These are phyloP conservation scores for Priapulus caudatus DNA, from an alignment of 2,888 invertebrate genomes.

Conservation along the genomic window DNA sequence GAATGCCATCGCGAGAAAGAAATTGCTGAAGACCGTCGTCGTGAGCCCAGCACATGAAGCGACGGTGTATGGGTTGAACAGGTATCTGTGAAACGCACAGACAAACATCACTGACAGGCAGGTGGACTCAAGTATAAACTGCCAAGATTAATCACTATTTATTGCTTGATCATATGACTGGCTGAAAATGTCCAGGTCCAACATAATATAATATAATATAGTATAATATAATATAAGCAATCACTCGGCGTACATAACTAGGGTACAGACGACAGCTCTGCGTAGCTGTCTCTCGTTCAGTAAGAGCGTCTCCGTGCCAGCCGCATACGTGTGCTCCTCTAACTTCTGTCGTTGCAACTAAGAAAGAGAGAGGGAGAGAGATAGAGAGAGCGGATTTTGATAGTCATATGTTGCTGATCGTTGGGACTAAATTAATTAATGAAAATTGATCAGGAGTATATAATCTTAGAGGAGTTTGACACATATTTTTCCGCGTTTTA, in stretches of 20 bases:
- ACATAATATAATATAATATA: constrained; percentile 5
- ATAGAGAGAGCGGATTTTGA: too few relatives aligned
- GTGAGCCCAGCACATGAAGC: constrained; percentile 76
- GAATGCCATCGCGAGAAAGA: constrained; percentile 60
- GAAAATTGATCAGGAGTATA: too few relatives aligned
- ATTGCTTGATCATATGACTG: too few relatives aligned
- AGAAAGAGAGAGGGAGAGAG: background rate
- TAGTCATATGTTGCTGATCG: too few relatives aligned
- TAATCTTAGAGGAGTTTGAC: too few relatives aligned
- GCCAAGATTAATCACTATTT: background rate
- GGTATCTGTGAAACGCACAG: constrained; percentile 47
- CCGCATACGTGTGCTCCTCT: constrained; percentile 45
- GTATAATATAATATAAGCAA: background rate
- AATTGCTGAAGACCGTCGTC: constrained; percentile 76
- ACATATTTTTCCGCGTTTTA: too few relatives aligned
- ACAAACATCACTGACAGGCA: too few relatives aligned
- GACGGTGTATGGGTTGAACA: constrained; percentile 78
- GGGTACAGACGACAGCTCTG: constrained; percentile 55
- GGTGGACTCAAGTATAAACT: constrained; percentile 4
- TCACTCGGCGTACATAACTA: constrained; percentile 32
- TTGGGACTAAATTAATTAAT: too few relatives aligned
- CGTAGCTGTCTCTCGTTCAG: constrained; percentile 41
- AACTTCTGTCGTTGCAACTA: constrained; percentile 26
- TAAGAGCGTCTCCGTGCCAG: constrained; percentile 40
- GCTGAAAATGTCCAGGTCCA: too few relatives aligned